phyloP scores from a whole-genome alignment of 2,797 vertebrate species.

The Crenuchus spilurus region DNA sequence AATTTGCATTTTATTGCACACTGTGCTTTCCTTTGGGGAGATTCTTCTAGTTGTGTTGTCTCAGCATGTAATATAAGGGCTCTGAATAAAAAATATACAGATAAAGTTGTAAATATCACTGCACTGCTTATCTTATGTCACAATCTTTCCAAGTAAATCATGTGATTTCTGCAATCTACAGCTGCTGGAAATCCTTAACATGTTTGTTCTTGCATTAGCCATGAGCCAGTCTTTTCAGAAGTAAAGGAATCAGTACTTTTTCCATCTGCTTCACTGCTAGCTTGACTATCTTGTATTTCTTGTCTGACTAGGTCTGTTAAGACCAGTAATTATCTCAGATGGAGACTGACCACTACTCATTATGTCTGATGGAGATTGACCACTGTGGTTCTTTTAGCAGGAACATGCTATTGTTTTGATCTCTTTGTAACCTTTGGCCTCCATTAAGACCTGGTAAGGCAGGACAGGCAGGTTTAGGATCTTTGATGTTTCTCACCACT shows the following conservation, averaged over 20 bases:
- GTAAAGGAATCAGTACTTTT: slow-evolving; percentile 14
- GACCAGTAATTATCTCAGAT: background rate
- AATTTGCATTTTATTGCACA: no score
- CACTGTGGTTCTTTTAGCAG: slow-evolving; percentile 27
- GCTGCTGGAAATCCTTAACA: slow-evolving; percentile 5
- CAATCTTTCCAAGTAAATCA: slow-evolving; percentile 9
- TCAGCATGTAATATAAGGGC: no score
- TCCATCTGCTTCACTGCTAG: background rate
- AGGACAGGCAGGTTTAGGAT: slow-evolving; percentile 18
- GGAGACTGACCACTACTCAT: background rate
- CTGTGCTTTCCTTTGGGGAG: no score
- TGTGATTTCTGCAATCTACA: slow-evolving; percentile 3
- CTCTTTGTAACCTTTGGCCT: slow-evolving; percentile 16
- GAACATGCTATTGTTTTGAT: slow-evolving; percentile 30
- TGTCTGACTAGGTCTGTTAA: slow-evolving; percentile 24
- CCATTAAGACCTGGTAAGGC: background rate
- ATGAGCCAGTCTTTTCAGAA: background rate
- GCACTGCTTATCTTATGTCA: slow-evolving; percentile 2
- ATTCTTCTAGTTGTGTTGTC: no score
- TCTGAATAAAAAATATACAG: no score
- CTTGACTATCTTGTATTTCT: slow-evolving; percentile 20
- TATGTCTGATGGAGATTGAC: background rate
- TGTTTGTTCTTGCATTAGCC: background rate
- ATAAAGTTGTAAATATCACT: no score
- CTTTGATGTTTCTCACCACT: background rate